Conservation (phyloP, 2,888 invertebrate species). For the Drosophila rellima region DNA sequence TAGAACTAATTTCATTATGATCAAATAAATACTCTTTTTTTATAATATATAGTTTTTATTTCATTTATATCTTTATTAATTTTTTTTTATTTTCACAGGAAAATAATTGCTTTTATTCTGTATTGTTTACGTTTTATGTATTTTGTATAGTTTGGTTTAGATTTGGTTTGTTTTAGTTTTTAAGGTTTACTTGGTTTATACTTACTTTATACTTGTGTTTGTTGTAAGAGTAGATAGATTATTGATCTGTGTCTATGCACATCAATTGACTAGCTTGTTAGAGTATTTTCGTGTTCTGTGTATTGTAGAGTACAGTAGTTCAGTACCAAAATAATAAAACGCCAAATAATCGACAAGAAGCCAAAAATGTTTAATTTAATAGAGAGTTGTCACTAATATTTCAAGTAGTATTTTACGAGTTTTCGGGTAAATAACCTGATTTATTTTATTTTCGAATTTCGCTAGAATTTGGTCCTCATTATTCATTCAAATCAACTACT, state of each 20-base stretch:
- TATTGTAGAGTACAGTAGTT: slow-evolving; percentile 28
- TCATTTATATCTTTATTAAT: slow-evolving; percentile 35
- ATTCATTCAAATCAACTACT: slow-evolving; percentile 57
- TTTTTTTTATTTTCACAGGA: slow-evolving; percentile 70
- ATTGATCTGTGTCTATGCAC: slow-evolving; percentile 63
- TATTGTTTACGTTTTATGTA: slow-evolving; percentile 64
- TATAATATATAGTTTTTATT: slow-evolving; percentile 42
- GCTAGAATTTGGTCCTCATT: slow-evolving; percentile 77
- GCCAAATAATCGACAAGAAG: slow-evolving; percentile 62
- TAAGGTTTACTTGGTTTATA: slow-evolving; percentile 37
- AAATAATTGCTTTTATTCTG: slow-evolving; percentile 81
- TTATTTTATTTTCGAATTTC: slow-evolving; percentile 50
- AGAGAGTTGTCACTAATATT: slow-evolving; percentile 27
- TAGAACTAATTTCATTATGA: slow-evolving; percentile 42
- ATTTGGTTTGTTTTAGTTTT: slow-evolving; percentile 23
- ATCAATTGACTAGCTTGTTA: slow-evolving; percentile 74
- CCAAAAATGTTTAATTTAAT: slow-evolving; percentile 54
- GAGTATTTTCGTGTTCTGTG: slow-evolving; percentile 35
- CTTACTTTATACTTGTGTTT: slow-evolving; percentile 51
- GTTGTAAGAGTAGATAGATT: slow-evolving; percentile 39
- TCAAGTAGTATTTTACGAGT: slow-evolving; percentile 9
- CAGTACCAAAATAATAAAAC: slow-evolving; percentile 33
- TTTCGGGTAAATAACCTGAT: slow-evolving; percentile 52
- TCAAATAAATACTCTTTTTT: slow-evolving; percentile 37
- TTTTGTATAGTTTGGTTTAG: slow-evolving; percentile 23